These are phyloP conservation scores for Borostomias antarcticus DNA, from an alignment of 2,797 vertebrate genomes.

Conservation along the genomic window DNA sequence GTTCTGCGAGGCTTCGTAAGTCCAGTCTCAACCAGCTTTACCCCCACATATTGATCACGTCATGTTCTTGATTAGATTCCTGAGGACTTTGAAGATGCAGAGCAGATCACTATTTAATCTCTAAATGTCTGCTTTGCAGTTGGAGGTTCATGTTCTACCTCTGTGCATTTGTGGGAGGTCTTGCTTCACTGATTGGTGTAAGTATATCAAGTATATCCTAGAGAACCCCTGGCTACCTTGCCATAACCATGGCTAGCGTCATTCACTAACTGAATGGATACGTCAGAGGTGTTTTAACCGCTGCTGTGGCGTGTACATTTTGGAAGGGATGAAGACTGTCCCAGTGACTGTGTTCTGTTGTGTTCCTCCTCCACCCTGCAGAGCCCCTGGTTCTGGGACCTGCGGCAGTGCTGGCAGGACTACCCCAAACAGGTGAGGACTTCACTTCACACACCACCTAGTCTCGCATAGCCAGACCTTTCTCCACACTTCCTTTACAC, in stretches of 20 bases:
- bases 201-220: conserved; percentile 63
- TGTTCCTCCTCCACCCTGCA: conserved; percentile 57
- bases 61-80: too few relatives aligned
- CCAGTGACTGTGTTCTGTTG: background rate
- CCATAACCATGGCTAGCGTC: too few relatives aligned
- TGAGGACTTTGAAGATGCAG: too few relatives aligned
- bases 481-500: too few relatives aligned
- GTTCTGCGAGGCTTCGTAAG: conserved; percentile 90
- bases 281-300: too few relatives aligned
- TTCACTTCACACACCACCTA: too few relatives aligned
- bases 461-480: too few relatives aligned
- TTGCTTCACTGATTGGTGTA: conserved; percentile 83
- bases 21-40: background rate
- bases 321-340: too few relatives aligned
- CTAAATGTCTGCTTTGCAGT: conserved; percentile 64
- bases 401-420: conserved; percentile 83
- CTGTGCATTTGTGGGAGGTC: conserved; percentile 77
- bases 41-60: too few relatives aligned
- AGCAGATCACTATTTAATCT: too few relatives aligned
- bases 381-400: conserved; percentile 92
- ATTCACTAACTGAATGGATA: too few relatives aligned
- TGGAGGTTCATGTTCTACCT: conserved; percentile 91
- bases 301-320: too few relatives aligned
- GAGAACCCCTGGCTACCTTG: background rate
- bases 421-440: conserved; percentile 88